Base-by-base conservation (phyloP, 2,797 vertebrate species). In the Dipus sagitta region DNA sequence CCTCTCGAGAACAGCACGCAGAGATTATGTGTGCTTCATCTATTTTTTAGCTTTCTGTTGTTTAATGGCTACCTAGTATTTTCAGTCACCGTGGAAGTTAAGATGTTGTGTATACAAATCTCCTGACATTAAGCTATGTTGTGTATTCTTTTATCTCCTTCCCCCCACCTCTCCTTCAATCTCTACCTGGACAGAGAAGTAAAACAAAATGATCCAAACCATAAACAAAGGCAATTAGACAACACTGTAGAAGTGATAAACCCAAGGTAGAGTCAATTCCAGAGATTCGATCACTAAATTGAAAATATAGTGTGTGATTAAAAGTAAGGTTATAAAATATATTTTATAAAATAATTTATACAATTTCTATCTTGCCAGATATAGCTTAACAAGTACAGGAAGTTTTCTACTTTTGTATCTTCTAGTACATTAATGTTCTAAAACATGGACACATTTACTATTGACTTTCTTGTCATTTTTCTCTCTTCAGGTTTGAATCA, bases 201-300 rank as follows among this genome's bases (percentile, higher is more conserved):
- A 32, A 64, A n/a, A 26, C 34, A 30, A 10, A 65, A 52, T 3
- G 26, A 71, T 30, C 13, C 70, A 77, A 34, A 81, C 54, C 12
- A 1, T 80, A 52, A 72, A 60, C 32, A 82, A 83, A 88, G 20
- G 32, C 4, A 88, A 24, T 54, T 28, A 88, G 10, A 26, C 74
- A 75, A 58, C 14, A 72, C 42, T 23, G 15, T 88, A 65, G 7
- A 78, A 12, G 1, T 52, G 20, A 17, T 54, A 62, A 54, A 30
- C 60, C 60, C 42, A 14, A 12, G 2, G 21, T 86, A 68, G 20
- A 21, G 1, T 42, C 24, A 91, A 76, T 78, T 76, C 74, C 11
- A 92, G 58, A 93, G 9, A 58, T 14, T 30, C 6, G n/a, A 92
- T 54, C 38, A 65, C 1, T 76, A 28, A 42, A 72, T 95, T 91